phyloP scores from a whole-genome alignment of 2,797 vertebrate genomes.

The Odontamblyopus rebecca region DNA sequence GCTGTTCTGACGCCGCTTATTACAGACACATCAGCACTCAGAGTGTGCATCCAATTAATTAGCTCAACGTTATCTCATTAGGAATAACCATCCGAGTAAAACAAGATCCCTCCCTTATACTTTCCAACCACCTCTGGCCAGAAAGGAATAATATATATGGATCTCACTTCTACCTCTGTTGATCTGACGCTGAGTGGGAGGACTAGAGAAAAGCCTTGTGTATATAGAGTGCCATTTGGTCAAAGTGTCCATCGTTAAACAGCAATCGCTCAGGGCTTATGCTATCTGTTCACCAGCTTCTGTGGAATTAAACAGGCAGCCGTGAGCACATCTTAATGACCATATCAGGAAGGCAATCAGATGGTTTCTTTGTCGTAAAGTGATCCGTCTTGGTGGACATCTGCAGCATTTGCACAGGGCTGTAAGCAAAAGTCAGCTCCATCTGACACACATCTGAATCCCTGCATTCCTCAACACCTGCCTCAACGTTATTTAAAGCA shows the following conservation, averaged over 20 bases:
- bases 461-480: slow-evolving; percentile 71
- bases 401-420: slow-evolving; percentile 67
- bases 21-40: slow-evolving; percentile 49
- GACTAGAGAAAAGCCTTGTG: slow-evolving; percentile 46
- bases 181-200: slow-evolving; percentile 65
- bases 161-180: slow-evolving; percentile 57
- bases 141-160: slow-evolving; percentile 32
- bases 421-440: slow-evolving; percentile 72
- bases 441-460: slow-evolving; percentile 69
- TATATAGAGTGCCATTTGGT: slow-evolving; percentile 41
- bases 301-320: slow-evolving; percentile 52
- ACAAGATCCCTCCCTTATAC: slow-evolving; percentile 58
- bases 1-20: slow-evolving; percentile 56
- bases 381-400: slow-evolving; percentile 68
- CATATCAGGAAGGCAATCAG: slow-evolving; percentile 57
- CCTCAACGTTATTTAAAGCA: slow-evolving; percentile 73
- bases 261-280: slow-evolving; percentile 47
- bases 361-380: slow-evolving; percentile 70
- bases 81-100: slow-evolving; percentile 60
- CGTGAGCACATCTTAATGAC: slow-evolving; percentile 57
- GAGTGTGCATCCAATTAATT: slow-evolving; percentile 69
- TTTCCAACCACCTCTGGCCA: slow-evolving; percentile 63
- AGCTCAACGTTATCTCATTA: slow-evolving; percentile 69
- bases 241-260: slow-evolving; percentile 57
- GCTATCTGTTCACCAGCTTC: slow-evolving; percentile 51